A percentile compares a stretch with the other conserved stretches of the same genome.
Conservation (phyloP, 2,797 vertebrate species). For the Clarias platycephalus region DNA sequence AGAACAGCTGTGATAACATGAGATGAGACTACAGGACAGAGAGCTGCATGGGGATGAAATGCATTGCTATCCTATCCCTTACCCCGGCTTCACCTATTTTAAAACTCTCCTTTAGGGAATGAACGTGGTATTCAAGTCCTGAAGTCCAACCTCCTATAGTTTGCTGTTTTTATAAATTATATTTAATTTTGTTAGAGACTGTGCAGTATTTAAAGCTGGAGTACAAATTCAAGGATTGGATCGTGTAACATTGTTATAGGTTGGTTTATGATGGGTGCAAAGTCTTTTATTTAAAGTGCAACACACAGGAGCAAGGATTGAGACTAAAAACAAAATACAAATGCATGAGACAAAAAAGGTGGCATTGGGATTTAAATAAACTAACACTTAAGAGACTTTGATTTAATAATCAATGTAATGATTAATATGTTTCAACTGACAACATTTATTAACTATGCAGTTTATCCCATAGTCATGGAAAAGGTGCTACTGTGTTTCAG, state of each 20-base stretch:
- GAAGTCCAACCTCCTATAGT: not conserved
- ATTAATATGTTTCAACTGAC: too few relatives aligned
- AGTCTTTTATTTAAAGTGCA: too few relatives aligned
- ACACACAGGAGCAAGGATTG: too few relatives aligned
- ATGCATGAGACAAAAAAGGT: too few relatives aligned
- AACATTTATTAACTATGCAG: too few relatives aligned
- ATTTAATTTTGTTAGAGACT: not conserved
- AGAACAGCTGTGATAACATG: slow-evolving; percentile 13
- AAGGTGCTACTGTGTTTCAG: too few relatives aligned
- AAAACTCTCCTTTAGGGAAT: not conserved
- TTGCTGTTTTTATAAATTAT: not conserved
- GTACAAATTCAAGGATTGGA: not conserved
- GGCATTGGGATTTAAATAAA: too few relatives aligned
- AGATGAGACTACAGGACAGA: not conserved
- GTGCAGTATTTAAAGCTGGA: not conserved
- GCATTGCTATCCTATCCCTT: not conserved
- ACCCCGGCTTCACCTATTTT: not conserved
- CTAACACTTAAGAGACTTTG: too few relatives aligned
- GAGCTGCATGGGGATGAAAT: slow-evolving; percentile 2
- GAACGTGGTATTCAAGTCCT: not conserved
- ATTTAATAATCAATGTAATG: too few relatives aligned
- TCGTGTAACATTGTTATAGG: not conserved
- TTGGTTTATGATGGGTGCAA: too few relatives aligned
- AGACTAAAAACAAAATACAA: too few relatives aligned
- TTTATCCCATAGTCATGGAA: too few relatives aligned